Evolutionary conservation across 2,113 vertebrate species (phyloP).

Genomic region (Ploceus nigricollis): DNA sequence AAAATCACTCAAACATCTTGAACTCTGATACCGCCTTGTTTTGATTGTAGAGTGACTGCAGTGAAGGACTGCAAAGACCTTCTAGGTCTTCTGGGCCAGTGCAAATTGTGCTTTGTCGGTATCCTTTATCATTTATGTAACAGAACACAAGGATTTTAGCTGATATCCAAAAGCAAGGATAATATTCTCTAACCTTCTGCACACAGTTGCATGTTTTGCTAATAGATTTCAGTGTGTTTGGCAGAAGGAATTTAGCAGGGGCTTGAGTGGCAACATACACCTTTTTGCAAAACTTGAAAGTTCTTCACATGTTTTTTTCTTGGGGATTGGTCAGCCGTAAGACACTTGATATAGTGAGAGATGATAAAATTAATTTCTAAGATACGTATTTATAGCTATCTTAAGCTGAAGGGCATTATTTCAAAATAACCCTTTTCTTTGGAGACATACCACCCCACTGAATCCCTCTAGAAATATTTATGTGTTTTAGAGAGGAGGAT

Average conservation of each 20-base stretch:
- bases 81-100: not conserved
- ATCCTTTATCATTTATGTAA: not conserved
- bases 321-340: not conserved
- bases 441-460: accelerated
- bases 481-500: not conserved
- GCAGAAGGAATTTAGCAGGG: not conserved
- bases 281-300: not conserved
- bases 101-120: not conserved
- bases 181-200: not conserved
- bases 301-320: not conserved
- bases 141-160: not conserved
- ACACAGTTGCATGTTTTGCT: not conserved
- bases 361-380: not conserved
- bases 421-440: not conserved
- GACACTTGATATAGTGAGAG: not conserved
- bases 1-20: not conserved
- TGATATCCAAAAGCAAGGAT: not conserved
- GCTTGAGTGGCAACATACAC: not conserved
- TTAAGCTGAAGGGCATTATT: not conserved
- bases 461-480: not conserved
- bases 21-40: not conserved
- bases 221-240: not conserved
- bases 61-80: not conserved
- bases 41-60: not conserved
- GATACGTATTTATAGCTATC: not conserved